phyloP scores from a whole-genome alignment of 2,113 vertebrate species.

The Tenebrosternarchus preto region DNA sequence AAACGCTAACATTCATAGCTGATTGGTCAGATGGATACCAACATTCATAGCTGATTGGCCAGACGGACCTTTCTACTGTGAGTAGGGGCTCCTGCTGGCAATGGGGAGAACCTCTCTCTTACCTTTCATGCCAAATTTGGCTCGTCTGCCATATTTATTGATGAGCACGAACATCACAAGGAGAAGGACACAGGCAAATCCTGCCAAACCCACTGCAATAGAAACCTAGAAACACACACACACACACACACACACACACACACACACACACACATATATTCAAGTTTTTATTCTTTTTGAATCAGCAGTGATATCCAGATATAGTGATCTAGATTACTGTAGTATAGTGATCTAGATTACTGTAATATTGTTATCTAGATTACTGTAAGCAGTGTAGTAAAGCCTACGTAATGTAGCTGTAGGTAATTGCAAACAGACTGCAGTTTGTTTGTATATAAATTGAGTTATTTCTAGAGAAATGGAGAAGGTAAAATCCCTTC shows the following conservation, averaged over 20 bases:
- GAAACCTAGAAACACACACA: slow-evolving; percentile 78
- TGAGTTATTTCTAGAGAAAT: too few species aligned
- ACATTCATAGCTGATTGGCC: too few species aligned
- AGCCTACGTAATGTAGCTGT: too few species aligned
- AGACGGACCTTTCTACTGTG: too few species aligned
- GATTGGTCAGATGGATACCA: too few species aligned
- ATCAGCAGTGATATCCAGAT: background rate
- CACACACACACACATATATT: slow-evolving; percentile 35
- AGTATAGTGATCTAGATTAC: background rate
- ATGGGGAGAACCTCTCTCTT: slow-evolving; percentile 51
- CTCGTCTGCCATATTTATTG: slow-evolving; percentile 91
- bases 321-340: background rate
- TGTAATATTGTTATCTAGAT: too few species aligned
- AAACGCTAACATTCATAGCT: too few species aligned
- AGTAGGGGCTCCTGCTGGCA: slow-evolving; percentile 26
- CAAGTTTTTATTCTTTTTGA: background rate
- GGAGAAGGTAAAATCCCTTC: too few species aligned
- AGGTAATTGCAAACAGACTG: too few species aligned
- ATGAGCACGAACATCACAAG: slow-evolving; percentile 91
- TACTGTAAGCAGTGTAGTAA: background rate
- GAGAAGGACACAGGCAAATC: slow-evolving; percentile 88
- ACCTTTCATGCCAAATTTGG: slow-evolving; percentile 99
- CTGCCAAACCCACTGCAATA: slow-evolving; percentile 89
- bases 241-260: background rate
- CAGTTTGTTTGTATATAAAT: too few species aligned